These are phyloP conservation scores for Pteronotus mesoamericanus DNA, from an alignment of 2,797 vertebrate species.

Conservation along the genomic window DNA sequence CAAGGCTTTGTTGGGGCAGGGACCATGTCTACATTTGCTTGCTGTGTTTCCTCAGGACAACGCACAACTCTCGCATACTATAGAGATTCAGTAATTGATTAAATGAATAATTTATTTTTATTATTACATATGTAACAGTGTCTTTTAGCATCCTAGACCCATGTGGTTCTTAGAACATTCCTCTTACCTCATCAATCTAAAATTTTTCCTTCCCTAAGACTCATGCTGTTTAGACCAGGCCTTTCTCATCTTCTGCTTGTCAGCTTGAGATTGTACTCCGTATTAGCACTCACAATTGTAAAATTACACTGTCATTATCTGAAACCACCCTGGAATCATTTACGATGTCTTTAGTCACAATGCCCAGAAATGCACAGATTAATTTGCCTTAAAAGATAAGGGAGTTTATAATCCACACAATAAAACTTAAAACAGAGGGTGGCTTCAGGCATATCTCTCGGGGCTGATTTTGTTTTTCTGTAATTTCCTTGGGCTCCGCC, in stretches of 20 bases:
- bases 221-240: background rate
- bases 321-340: background rate
- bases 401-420: background rate
- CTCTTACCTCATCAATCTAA: background rate
- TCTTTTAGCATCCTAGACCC: background rate
- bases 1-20: background rate
- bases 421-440: background rate
- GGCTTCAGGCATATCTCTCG: background rate
- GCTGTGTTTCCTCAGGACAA: background rate
- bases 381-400: background rate
- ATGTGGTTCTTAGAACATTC: background rate
- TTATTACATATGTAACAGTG: background rate
- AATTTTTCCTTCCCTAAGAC: background rate
- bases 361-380: background rate
- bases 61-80: background rate
- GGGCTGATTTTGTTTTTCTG: background rate
- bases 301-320: background rate
- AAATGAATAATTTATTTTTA: background rate
- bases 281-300: background rate
- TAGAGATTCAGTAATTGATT: background rate
- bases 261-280: background rate
- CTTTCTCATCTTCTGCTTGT: background rate
- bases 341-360: background rate
- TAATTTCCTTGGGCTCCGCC: background rate
- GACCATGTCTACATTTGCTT: background rate